Conservation (phyloP, 2,888 invertebrate species). For the Caradrina kadenii region DNA sequence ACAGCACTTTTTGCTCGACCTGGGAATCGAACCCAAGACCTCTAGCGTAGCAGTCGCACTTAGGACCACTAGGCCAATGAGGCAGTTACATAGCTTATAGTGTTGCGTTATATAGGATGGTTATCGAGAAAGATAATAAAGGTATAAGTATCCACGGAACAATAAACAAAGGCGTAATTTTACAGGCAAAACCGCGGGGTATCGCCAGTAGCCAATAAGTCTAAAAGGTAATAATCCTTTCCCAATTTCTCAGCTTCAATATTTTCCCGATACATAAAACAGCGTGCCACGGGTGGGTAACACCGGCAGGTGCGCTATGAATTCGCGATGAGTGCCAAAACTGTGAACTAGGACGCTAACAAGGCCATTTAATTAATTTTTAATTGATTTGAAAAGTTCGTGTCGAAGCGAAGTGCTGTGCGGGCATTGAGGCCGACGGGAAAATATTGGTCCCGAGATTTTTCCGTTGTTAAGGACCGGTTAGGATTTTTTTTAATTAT, state of each 20-base stretch:
- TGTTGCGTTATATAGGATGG: too few relatives aligned
- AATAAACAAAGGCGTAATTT: too few relatives aligned
- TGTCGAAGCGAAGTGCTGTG: conserved; percentile 47
- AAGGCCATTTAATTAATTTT: conserved; percentile 80
- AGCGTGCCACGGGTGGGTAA: conserved; percentile 20
- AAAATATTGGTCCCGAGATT: conserved; percentile 12
- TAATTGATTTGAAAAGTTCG: conserved; percentile 79
- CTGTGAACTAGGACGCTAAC: conserved; percentile 68
- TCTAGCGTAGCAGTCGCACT: too few relatives aligned
- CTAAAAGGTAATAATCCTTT: conserved; percentile 35
- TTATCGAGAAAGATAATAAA: too few relatives aligned
- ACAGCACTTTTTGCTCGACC: too few relatives aligned
- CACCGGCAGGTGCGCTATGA: conserved; percentile 63
- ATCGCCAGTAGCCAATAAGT: conserved; percentile 21
- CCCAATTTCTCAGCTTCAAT: conserved; percentile 20
- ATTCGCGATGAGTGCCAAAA: conserved; percentile 68
- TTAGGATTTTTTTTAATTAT: background rate
- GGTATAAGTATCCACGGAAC: too few relatives aligned
- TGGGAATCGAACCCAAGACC: too few relatives aligned
- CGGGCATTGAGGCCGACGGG: conserved; percentile 45
- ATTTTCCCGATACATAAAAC: conserved; percentile 47
- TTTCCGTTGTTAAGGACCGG: background rate
- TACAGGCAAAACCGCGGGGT: too few relatives aligned
- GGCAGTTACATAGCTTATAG: too few relatives aligned
- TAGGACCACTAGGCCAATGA: too few relatives aligned